Conservation (phyloP, 2,113 vertebrate genomes). For the Anseranas semipalmata region DNA sequence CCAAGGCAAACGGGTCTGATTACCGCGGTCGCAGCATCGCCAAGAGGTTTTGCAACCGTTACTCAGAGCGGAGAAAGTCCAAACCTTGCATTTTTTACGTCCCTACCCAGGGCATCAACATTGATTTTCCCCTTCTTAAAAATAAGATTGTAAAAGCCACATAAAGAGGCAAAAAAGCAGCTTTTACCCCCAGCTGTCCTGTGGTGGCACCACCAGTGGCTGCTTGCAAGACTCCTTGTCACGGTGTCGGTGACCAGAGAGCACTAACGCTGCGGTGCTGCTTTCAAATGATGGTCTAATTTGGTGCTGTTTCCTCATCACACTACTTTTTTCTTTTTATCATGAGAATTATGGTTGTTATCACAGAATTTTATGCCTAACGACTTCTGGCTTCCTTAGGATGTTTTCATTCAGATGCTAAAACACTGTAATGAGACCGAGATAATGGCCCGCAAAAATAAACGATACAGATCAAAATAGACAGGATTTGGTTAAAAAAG, state of each 20-base stretch:
- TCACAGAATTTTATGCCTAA: background rate
- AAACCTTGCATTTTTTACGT: background rate
- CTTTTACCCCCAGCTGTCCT: background rate
- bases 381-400: background rate
- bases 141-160: background rate
- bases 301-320: background rate
- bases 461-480: slow-evolving; percentile 16
- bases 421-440: slow-evolving; percentile 10
- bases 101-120: no score
- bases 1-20: background rate
- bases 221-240: background rate
- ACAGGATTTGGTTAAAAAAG: background rate
- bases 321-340: background rate
- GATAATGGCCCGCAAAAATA: background rate
- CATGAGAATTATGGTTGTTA: background rate
- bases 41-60: background rate
- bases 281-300: background rate
- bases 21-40: no score
- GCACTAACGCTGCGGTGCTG: background rate
- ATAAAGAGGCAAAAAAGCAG: background rate
- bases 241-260: background rate
- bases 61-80: background rate
- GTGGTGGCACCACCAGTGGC: no score
- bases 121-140: background rate
- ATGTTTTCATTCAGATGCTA: background rate